These are phyloP conservation scores for Melipona beecheii DNA, from an alignment of 2,888 invertebrate genomes.

Conservation along the genomic window DNA sequence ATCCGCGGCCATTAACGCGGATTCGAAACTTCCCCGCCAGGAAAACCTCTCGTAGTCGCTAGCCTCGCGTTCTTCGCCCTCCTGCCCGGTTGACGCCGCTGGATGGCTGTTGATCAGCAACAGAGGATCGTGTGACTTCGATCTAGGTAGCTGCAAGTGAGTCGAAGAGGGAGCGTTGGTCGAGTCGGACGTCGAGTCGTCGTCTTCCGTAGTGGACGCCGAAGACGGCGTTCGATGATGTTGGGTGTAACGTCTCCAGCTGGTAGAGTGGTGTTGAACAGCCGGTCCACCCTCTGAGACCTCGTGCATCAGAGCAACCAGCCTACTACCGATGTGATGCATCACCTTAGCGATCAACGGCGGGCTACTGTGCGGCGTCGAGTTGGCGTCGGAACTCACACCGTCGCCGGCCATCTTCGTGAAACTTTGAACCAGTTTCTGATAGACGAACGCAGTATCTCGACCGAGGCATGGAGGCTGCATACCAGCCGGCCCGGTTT, in stretches of 20 bases:
- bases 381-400: slow-evolving; percentile 84
- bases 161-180: slow-evolving; percentile 84
- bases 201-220: slow-evolving; percentile 89
- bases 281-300: slow-evolving; percentile 90
- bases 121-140: slow-evolving; percentile 92
- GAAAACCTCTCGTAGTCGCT: slow-evolving; percentile 96
- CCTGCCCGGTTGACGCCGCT: slow-evolving; percentile 72
- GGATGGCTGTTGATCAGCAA: slow-evolving; percentile 79
- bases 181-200: slow-evolving; percentile 89
- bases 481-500: slow-evolving; percentile 84
- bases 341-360: slow-evolving; percentile 95
- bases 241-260: slow-evolving; percentile 86
- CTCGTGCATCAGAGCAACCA: slow-evolving; percentile 96
- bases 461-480: slow-evolving; percentile 84
- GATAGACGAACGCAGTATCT: slow-evolving; percentile 95
- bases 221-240: slow-evolving; percentile 87
- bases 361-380: slow-evolving; percentile 89
- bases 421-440: slow-evolving; percentile 93
- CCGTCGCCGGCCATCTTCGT: slow-evolving; percentile 89
- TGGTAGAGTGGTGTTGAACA: slow-evolving; percentile 84
- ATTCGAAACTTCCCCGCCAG: slow-evolving; percentile 96
- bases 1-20: slow-evolving; percentile 94
- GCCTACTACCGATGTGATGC: slow-evolving; percentile 94
- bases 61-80: slow-evolving; percentile 86
- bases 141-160: slow-evolving; percentile 87